phyloP scores from a whole-genome alignment of 1,140 invertebrate species.

The Halyomorpha halys region DNA sequence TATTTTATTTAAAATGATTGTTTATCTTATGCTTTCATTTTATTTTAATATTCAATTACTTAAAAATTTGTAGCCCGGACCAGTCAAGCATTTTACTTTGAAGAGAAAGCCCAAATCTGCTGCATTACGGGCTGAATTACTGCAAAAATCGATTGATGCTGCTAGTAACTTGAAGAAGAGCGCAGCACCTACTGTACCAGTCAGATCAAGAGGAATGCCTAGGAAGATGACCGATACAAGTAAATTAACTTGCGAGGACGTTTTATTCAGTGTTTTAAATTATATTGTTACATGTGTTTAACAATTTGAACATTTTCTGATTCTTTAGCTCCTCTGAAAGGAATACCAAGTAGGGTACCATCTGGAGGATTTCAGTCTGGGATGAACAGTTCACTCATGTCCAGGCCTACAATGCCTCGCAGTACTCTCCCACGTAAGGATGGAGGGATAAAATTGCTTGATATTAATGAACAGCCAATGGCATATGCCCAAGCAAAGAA shows the following conservation, averaged over 20 bases:
- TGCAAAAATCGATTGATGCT: constrained; percentile 85
- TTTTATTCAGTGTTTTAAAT: too few species aligned
- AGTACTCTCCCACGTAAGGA: constrained; percentile 58
- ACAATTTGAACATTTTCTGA: neutral
- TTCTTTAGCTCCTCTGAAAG: constrained; percentile 73
- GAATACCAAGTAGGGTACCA: constrained; percentile 71
- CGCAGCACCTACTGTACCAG: constrained; percentile 76
- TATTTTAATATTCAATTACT: too few species aligned
- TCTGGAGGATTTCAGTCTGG: constrained; percentile 51
- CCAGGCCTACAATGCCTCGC: constrained; percentile 39
- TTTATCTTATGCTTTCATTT: too few species aligned
- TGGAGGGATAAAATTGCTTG: constrained; percentile 83
- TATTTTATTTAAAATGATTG: too few species aligned
- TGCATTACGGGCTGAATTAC: constrained; percentile 71
- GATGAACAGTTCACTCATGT: constrained; percentile 42
- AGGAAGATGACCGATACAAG: constrained; percentile 91
- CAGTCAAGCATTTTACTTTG: constrained; percentile 81
- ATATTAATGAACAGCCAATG: constrained; percentile 84
- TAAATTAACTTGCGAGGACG: neutral
- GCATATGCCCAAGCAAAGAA: constrained; percentile 51
- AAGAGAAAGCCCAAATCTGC: constrained; percentile 94
- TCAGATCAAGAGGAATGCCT: constrained; percentile 85
- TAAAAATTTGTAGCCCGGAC: constrained; percentile 44
- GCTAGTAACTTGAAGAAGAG: constrained; percentile 81
- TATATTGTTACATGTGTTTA: too few species aligned